A percentile compares a stretch with the other conserved stretches of the same genome.
phyloP scores from a whole-genome alignment of 1,140 invertebrate species.

The Colletes gigas region DNA sequence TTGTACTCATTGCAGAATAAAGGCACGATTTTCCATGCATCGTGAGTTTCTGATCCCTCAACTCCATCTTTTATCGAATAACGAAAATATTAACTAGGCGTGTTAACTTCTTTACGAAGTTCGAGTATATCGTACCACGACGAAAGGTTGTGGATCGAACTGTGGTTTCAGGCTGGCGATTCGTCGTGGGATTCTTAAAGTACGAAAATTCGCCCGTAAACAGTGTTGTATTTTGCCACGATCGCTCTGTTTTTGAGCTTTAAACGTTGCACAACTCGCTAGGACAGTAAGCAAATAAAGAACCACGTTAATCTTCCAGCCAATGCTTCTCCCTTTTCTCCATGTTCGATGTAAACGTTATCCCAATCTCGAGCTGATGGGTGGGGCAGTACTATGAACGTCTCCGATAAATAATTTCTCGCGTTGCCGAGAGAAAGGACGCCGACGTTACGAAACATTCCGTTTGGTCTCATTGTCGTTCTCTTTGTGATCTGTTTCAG shows the following conservation, averaged over 20 bases:
- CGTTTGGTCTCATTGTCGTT: conserved; percentile 46
- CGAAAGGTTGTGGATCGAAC: neutral
- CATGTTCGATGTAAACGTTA: neutral
- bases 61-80: neutral
- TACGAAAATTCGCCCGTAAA: conserved; percentile 74
- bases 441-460: neutral
- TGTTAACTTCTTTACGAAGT: no score
- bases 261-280: no score
- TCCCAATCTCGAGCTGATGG: no score
- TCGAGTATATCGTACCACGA: neutral
- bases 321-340: neutral
- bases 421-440: neutral
- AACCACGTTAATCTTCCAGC: neutral
- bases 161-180: conserved; percentile 41
- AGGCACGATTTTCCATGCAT: neutral
- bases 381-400: neutral
- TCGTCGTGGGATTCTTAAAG: conserved; percentile 56
- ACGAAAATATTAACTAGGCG: no score
- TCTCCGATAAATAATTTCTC: neutral
- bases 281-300: neutral
- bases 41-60: neutral
- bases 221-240: no score
- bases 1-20: conserved; percentile 13
- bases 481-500: conserved; percentile 66
- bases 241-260: no score